Conservation (phyloP, 2,888 invertebrate genomes). For the Ophion costatus region DNA sequence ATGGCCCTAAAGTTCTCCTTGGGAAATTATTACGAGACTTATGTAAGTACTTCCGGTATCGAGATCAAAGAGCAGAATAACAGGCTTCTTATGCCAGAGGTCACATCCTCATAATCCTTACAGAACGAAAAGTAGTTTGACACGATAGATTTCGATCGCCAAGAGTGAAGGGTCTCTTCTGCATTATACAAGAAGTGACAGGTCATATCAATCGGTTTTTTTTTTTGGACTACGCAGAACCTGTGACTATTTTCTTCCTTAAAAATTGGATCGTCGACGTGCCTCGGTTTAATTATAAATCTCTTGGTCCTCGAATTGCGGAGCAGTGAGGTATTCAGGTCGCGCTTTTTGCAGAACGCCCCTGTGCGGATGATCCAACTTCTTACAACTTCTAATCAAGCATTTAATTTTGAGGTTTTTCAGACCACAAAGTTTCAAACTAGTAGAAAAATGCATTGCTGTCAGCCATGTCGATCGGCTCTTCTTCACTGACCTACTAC, state of each 20-base stretch:
- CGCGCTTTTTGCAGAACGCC: conserved; percentile 55
- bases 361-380: neutral
- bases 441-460: neutral
- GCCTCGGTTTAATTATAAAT: conserved; percentile 60
- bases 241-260: neutral
- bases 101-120: neutral
- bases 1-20: conserved; percentile 81
- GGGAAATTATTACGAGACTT: conserved; percentile 81
- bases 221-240: neutral
- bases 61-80: neutral
- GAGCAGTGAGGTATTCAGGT: conserved; percentile 43
- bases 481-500: no score
- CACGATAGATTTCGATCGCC: neutral
- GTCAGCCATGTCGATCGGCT: no score
- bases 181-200: conserved; percentile 18
- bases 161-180: neutral
- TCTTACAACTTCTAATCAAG: neutral
- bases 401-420: neutral
- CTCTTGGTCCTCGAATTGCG: conserved; percentile 44
- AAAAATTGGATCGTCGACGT: conserved; percentile 18
- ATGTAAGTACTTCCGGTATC: conserved; percentile 77
- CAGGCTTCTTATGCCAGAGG: neutral
- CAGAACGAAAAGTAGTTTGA: neutral
- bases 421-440: neutral
- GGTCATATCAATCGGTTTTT: neutral